These are phyloP conservation scores for Epistrophella euchroma DNA, from an alignment of 2,888 invertebrate genomes.

Conservation along the genomic window DNA sequence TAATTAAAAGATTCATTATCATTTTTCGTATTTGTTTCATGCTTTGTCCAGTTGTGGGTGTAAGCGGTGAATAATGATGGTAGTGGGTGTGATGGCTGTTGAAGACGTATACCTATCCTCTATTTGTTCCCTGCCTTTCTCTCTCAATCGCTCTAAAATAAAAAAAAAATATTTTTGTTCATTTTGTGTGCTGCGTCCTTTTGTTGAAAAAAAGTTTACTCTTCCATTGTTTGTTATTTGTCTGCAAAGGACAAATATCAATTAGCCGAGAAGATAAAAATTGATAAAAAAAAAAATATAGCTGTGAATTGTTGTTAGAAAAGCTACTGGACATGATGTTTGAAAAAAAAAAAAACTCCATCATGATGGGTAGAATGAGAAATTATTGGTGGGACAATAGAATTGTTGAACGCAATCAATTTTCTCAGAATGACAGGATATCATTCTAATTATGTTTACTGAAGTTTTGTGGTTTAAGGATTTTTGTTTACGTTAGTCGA, in stretches of 20 bases:
- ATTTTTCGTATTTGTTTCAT: slow-evolving; percentile 36
- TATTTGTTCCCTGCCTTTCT: background rate
- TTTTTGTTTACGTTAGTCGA: background rate
- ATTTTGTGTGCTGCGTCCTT: slow-evolving; percentile 52
- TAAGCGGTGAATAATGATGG: background rate
- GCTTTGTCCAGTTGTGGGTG: background rate
- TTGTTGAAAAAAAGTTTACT: slow-evolving; percentile 40
- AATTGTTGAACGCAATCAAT: slow-evolving; percentile 65
- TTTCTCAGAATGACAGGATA: slow-evolving; percentile 47
- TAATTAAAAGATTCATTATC: slow-evolving; percentile 59
- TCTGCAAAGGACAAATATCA: slow-evolving; percentile 72
- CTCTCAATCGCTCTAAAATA: background rate
- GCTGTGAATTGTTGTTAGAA: background rate
- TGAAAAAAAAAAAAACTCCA: background rate
- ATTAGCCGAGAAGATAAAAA: slow-evolving; percentile 57
- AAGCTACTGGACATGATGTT: background rate
- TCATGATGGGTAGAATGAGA: background rate
- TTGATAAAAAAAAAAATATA: background rate
- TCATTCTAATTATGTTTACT: slow-evolving; percentile 60
- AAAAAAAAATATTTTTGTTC: slow-evolving; percentile 40
- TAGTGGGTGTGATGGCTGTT: background rate
- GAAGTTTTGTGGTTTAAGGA: background rate
- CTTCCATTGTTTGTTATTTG: slow-evolving; percentile 62
- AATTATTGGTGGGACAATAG: slow-evolving; percentile 28
- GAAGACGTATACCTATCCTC: background rate